Base-by-base conservation (phyloP, 1,140 invertebrate genomes). In the Aphidius ervi region DNA sequence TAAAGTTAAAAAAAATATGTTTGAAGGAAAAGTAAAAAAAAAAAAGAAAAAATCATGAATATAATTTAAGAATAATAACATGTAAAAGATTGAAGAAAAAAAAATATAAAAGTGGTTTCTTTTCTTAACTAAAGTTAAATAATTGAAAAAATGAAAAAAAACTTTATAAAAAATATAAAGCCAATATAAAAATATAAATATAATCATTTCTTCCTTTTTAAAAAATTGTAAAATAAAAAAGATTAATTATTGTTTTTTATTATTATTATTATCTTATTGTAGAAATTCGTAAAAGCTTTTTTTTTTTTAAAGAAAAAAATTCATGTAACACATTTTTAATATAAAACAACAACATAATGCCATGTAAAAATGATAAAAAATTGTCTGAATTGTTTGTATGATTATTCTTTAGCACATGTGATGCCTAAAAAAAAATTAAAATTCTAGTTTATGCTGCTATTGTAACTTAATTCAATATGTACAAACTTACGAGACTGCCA, bases 391-490 rank as follows among this genome's bases (percentile, higher is more conserved):
- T 48, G 61, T 67, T 64, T 65, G 63, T 68, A 69, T 61, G 70
- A 67, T 68, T 70, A 66, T 70, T 70, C 63, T 69, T 16, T 70
- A 54, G 68, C 66, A 71, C 67, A 72, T 68, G 67, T 69, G 69
- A 70, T 49, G 72, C 70, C 71, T 70, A 73, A 73, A 54, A 10
- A 54, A 37, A 53, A 40, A 40, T 71, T 65, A 65, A 67, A 64
- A 68, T 45, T 41, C 42, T 61, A 61, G 59, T 56, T 62, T 55
- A 65, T 62, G 46, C 68, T 70, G 70, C 72, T 75, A 70, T 70
- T 74, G 67, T 73, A 73, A 74, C 70, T 74, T 74, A 71, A 72
- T 73, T 72, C 72, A 75, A 75, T 69, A 68, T 75, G 74, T 75
- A 74, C 71, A 73, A 74, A 75, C 71, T 73, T 75, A 73, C 70